phyloP scores from a whole-genome alignment of 2,113 vertebrate genomes.

The Leptobrachium ailaonicum region DNA sequence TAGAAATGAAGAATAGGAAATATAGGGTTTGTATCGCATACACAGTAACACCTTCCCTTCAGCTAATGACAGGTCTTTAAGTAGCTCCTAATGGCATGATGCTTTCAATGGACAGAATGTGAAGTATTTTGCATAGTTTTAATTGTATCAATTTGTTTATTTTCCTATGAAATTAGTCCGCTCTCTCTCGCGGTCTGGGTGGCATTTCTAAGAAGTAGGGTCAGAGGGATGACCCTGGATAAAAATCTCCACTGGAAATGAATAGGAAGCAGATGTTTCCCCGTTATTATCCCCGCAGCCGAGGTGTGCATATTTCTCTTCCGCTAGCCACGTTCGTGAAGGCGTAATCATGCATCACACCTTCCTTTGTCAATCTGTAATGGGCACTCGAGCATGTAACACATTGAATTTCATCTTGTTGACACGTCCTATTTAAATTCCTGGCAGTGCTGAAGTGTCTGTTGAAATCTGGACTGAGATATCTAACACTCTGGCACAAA shows the following conservation, averaged over 20 bases:
- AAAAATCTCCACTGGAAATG: conserved; percentile 13
- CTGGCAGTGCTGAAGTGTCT: conserved; percentile 47
- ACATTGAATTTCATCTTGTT: conserved; percentile 54
- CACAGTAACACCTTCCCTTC: too few species aligned
- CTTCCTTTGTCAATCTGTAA: conserved; percentile 42
- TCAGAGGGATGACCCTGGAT: conserved; percentile 38
- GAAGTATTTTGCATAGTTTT: too few species aligned
- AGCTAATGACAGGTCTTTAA: too few species aligned
- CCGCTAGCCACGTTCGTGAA: neutral
- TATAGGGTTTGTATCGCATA: too few species aligned
- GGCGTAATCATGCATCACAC: conserved; percentile 45
- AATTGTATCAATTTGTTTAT: neutral
- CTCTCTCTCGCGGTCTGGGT: conserved; percentile 42
- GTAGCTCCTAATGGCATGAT: too few species aligned
- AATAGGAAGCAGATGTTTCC: conserved; percentile 54
- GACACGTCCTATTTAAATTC: conserved; percentile 51
- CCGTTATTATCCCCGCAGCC: conserved; percentile 19
- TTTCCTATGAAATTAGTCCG: conserved; percentile 8
- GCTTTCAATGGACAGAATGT: too few species aligned
- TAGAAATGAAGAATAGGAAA: too few species aligned
- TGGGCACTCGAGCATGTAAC: conserved; percentile 45
- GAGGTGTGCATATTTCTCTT: conserved; percentile 34
- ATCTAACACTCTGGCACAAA: conserved; percentile 47
- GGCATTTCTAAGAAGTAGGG: conserved; percentile 30
- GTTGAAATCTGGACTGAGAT: conserved; percentile 51